Evolutionary conservation across 2,113 vertebrate species (phyloP).

Genomic region (Hemibagrus wyckioides): DNA sequence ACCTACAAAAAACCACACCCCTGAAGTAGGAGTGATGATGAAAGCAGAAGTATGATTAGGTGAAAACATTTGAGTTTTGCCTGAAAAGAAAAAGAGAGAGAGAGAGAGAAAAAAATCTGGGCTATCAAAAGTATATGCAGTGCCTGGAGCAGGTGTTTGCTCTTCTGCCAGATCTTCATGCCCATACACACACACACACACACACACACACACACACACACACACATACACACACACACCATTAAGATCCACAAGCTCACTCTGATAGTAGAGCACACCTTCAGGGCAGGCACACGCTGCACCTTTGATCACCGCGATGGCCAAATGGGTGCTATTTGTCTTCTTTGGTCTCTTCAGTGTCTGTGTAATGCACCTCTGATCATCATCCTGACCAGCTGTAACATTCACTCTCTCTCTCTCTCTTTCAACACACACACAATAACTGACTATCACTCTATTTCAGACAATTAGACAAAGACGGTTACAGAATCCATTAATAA

Average conservation of each 20-base stretch:
- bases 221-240: constrained; percentile 69
- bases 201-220: constrained; percentile 54
- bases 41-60: constrained; percentile 88
- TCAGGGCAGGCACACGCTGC: constrained; percentile 76
- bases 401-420: not conserved
- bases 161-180: constrained; percentile 87
- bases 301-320: constrained; percentile 79
- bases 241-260: constrained; percentile 70
- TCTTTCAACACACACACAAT: not conserved
- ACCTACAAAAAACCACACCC: constrained; percentile 71
- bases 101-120: constrained; percentile 69
- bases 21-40: constrained; percentile 83
- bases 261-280: constrained; percentile 35
- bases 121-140: constrained; percentile 87
- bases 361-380: constrained; percentile 24
- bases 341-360: constrained; percentile 26
- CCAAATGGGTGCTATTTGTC: constrained; percentile 33
- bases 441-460: not conserved
- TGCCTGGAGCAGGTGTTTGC: constrained; percentile 91
- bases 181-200: constrained; percentile 69
- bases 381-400: constrained; percentile 16
- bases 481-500: not conserved
- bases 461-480: not conserved
- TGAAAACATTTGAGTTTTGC: constrained; percentile 80
- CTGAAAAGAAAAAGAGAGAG: constrained; percentile 66